Evolutionary conservation across 2,113 vertebrate genomes (phyloP).

Genomic region (Crotophaga sulcirostris): DNA sequence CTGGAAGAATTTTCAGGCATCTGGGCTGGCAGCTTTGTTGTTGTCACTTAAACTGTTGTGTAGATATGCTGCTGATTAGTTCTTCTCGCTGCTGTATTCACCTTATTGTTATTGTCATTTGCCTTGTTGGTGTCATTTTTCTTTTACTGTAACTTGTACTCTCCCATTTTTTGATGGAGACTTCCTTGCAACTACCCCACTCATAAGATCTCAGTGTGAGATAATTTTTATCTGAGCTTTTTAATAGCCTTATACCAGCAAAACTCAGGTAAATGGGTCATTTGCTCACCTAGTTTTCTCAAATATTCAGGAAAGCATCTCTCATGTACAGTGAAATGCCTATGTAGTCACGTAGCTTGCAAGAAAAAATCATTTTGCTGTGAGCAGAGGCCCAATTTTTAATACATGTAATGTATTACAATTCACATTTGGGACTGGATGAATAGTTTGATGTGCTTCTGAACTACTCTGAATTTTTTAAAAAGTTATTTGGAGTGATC

Average conservation of each 20-base stretch:
- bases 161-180: neutral
- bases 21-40: slow-evolving; percentile 28
- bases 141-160: neutral
- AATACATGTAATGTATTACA: neutral
- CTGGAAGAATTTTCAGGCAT: slow-evolving; percentile 16
- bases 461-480: neutral
- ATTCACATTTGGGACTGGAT: neutral
- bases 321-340: neutral
- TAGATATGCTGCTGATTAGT: slow-evolving; percentile 20
- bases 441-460: neutral
- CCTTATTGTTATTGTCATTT: slow-evolving; percentile 10
- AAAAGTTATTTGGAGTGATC: neutral
- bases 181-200: neutral
- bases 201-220: neutral
- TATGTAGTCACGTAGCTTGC: neutral
- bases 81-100: slow-evolving; percentile 3
- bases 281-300: neutral
- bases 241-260: neutral
- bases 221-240: neutral
- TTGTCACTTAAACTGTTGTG: slow-evolving; percentile 28
- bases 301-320: neutral
- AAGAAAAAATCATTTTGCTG: neutral
- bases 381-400: neutral
- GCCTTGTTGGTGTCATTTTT: neutral
- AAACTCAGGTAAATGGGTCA: neutral